A percentile compares a stretch with the other conserved stretches of the same genome.
phyloP scores from a whole-genome alignment of 2,888 invertebrate genomes.

The Yponomeuta evonymella region DNA sequence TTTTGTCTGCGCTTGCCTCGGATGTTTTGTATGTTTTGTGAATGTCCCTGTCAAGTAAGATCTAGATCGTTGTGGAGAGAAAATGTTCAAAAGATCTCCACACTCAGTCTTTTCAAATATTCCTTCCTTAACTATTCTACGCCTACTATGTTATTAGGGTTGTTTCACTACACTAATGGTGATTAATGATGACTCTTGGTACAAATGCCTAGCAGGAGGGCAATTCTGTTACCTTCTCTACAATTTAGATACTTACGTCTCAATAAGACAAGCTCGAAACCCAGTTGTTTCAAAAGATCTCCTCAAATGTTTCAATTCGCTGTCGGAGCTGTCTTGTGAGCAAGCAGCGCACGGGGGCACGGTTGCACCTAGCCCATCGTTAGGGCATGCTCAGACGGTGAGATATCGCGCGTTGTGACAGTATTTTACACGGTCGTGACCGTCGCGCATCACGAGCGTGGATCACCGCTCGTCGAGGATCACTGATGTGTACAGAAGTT shows the following conservation, averaged over 20 bases:
- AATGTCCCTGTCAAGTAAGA: no score
- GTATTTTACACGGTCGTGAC: conserved; percentile 64
- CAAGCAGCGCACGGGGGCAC: background rate
- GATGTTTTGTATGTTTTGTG: no score
- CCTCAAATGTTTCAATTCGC: background rate
- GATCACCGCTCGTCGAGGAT: conserved; percentile 27
- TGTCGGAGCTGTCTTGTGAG: background rate
- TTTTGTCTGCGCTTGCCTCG: no score
- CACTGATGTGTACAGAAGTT: background rate
- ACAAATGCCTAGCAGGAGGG: no score
- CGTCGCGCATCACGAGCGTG: conserved; percentile 52
- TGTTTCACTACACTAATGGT: no score
- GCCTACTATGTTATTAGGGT: no score
- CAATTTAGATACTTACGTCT: background rate
- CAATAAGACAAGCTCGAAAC: background rate
- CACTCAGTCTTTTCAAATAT: no score
- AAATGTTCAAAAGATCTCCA: no score
- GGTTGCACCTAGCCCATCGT: background rate
- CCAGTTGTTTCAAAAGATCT: background rate
- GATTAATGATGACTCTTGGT: no score
- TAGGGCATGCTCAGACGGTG: conserved; percentile 37
- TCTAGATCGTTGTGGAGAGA: no score
- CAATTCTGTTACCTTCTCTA: background rate
- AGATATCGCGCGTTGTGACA: conserved; percentile 51
- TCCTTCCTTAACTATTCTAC: no score